These are phyloP conservation scores for Invenusta paracnida DNA, from an alignment of 2,888 invertebrate species.

Conservation along the genomic window DNA sequence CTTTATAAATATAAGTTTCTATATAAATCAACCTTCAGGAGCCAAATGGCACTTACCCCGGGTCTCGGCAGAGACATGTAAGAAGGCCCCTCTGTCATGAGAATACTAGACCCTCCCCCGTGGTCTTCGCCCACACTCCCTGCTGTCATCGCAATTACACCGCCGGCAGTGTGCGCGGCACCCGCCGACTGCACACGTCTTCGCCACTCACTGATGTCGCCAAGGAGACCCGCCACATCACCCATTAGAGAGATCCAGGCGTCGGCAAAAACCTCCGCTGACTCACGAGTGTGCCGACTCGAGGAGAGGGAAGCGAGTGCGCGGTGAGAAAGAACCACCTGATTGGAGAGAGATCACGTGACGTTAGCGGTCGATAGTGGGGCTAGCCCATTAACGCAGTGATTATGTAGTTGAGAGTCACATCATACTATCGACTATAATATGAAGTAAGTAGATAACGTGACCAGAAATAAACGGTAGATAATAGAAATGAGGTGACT, in stretches of 20 bases:
- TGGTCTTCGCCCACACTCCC: neutral
- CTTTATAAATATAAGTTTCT: too few species aligned
- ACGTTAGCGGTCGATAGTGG: too few species aligned
- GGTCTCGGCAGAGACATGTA: constrained; percentile 90
- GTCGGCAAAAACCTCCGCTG: constrained; percentile 71
- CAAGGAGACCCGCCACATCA: constrained; percentile 82
- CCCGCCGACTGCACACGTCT: constrained; percentile 59
- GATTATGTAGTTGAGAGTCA: too few species aligned
- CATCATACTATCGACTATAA: too few species aligned
- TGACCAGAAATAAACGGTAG: too few species aligned
- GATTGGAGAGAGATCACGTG: constrained; percentile 44
- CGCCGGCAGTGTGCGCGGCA: neutral
- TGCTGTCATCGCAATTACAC: neutral
- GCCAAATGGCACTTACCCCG: constrained; percentile 78
- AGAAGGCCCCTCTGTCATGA: constrained; percentile 71
- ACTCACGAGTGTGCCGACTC: constrained; percentile 91
- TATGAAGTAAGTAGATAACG: too few species aligned
- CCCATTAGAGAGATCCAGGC: constrained; percentile 82
- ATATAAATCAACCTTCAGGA: too few species aligned
- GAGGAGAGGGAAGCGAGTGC: constrained; percentile 83
- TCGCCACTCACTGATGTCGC: constrained; percentile 75
- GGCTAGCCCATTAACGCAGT: too few species aligned
- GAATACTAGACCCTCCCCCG: neutral
- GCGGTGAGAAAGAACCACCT: constrained; percentile 82
- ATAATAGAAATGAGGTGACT: too few species aligned